Base-by-base conservation (phyloP, 2,113 vertebrate genomes). In the Cebus imitator region DNA sequence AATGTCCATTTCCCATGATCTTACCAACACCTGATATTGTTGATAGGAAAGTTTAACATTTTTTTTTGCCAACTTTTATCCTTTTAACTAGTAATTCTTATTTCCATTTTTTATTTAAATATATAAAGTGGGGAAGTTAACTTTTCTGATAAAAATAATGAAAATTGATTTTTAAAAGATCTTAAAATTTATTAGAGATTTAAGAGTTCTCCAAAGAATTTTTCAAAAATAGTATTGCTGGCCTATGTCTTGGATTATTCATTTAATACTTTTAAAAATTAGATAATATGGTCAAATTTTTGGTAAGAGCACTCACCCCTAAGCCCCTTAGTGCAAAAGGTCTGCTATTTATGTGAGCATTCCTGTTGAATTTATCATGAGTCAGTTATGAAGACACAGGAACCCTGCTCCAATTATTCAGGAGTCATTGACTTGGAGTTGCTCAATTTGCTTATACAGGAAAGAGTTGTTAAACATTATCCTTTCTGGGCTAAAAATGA, bases 401-500 rank as follows among this genome's bases (percentile, higher is more conserved):
- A 94, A 78, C 50, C 32, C 35, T 89, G 79, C 17, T 32, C 79
- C 68, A 81, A 5, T 89, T 88, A 90, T 40, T 70, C 45, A 95
- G 50, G 16, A 92, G 58, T 89, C 80, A 85, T 64, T 50, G 80
- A 64, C 55, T 84, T 90, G n/a, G 27, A 80, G 30, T 57, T 89
- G 55, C 80, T 80, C 79, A 78, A 57, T 84, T 94, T 92, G 78
- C 92, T 97, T 87, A 43, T 61, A 88, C 7, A 76, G 57, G 80
- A 96, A 82, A 57, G 45, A 58, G 43, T 82, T 94, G 76, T 95
- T 95, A 88, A 96, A 76, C 55, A 84, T 78, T 86, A 82, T 72
- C n/a, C 40, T 86, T 95, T 89, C 57, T 72, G 37, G 40, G 82
- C 82, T 95, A 86, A 95, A 94, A 92, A 79, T 94, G 81, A 96